Evolutionary conservation across 2,888 invertebrate species (phyloP).

Genomic region (Archips xylosteana): DNA sequence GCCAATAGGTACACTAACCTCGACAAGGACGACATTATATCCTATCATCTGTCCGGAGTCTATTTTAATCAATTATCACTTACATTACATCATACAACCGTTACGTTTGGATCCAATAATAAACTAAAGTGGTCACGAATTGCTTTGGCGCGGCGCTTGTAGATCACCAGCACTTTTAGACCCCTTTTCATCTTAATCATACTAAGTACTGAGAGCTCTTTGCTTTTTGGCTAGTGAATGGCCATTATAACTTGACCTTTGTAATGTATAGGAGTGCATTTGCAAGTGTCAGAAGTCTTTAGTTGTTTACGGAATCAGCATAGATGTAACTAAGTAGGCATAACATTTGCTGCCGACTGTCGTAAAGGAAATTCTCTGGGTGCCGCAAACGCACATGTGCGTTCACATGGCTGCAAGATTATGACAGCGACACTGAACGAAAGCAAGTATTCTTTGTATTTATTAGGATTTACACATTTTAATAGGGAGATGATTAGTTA

Average conservation of each 20-base stretch:
- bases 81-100: constrained; percentile 14
- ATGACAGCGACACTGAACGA: too few relatives aligned
- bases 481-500: too few relatives aligned
- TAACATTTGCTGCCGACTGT: too few relatives aligned
- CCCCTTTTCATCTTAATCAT: not conserved
- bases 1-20: not conserved
- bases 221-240: not conserved
- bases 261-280: not conserved
- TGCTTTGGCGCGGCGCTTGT: not conserved
- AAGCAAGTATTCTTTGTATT: too few relatives aligned
- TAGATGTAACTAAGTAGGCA: too few relatives aligned
- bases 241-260: not conserved
- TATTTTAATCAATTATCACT: constrained; percentile 8
- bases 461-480: too few relatives aligned
- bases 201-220: not conserved
- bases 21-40: too few relatives aligned
- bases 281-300: not conserved
- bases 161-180: not conserved
- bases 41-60: constrained; percentile 1
- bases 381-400: too few relatives aligned
- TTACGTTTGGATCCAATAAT: constrained; percentile 10
- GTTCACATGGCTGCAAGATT: too few relatives aligned
- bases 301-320: not conserved
- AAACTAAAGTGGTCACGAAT: constrained; percentile 2
- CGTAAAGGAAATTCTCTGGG: too few relatives aligned